phyloP scores from a whole-genome alignment of 2,113 vertebrate genomes.

The Ivindomyrus marchei region DNA sequence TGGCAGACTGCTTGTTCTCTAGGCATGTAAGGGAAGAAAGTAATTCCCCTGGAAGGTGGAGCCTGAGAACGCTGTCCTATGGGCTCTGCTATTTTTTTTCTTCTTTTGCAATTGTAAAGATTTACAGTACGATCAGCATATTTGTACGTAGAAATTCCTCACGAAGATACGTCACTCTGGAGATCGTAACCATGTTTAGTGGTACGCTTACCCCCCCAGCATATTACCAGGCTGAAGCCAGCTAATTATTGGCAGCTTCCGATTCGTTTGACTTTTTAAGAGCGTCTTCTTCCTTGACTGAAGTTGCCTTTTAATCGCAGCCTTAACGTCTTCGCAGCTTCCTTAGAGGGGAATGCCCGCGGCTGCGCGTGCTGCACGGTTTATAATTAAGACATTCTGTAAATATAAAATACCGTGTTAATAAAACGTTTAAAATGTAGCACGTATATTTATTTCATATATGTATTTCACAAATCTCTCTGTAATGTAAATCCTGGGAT shows the following conservation, averaged over 20 bases:
- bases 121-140: background rate
- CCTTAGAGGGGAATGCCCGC: background rate
- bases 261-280: background rate
- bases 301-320: background rate
- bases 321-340: background rate
- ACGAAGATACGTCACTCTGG: slow-evolving; percentile 11
- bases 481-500: background rate
- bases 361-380: background rate
- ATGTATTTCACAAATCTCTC: background rate
- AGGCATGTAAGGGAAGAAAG: slow-evolving; percentile 40
- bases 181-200: slow-evolving; percentile 45
- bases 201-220: slow-evolving; percentile 5
- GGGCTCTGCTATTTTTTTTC: background rate
- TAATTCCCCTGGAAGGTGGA: slow-evolving; percentile 22
- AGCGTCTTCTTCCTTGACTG: background rate
- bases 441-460: background rate
- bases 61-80: slow-evolving; percentile 26
- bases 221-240: background rate
- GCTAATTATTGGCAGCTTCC: background rate
- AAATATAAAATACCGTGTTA: background rate
- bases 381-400: background rate
- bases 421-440: background rate
- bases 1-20: slow-evolving; percentile 26
- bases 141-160: background rate
- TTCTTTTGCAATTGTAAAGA: background rate